Conservation (phyloP, 1,140 invertebrate species). For the Drosophila ohnishii region DNA sequence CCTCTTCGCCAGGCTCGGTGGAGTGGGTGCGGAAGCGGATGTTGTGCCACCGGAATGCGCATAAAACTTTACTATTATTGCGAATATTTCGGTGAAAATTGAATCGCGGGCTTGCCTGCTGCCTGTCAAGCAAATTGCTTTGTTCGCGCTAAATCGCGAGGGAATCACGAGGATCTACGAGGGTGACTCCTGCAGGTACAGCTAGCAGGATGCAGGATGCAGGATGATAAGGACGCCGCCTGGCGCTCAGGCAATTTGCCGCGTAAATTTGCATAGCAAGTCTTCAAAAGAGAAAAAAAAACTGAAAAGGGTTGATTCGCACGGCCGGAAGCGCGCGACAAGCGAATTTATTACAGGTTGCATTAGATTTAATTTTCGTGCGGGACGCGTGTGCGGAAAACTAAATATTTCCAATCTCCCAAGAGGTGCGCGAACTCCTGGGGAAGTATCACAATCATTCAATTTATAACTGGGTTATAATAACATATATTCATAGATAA, state of each 20-base stretch:
- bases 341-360: conserved; percentile 81
- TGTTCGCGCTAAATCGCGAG: conserved; percentile 62
- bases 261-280: conserved; percentile 66
- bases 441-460: background rate
- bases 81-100: conserved; percentile 47
- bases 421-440: background rate
- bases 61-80: conserved; percentile 77
- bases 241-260: conserved; percentile 58
- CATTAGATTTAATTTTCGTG: conserved; percentile 80
- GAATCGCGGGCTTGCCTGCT: conserved; percentile 39
- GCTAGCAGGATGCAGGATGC: conserved; percentile 45
- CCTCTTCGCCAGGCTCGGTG: background rate
- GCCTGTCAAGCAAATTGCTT: conserved; percentile 61
- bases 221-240: conserved; percentile 53
- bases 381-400: conserved; percentile 57
- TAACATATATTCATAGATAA: background rate
- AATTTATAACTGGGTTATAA: background rate
- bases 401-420: conserved; percentile 12
- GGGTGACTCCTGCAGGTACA: conserved; percentile 47
- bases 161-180: conserved; percentile 58
- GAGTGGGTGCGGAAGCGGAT: conserved; percentile 39
- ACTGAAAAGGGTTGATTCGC: conserved; percentile 70
- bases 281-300: conserved; percentile 35
- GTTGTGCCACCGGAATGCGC: conserved; percentile 43
- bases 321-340: conserved; percentile 65